Conservation (phyloP, 2,113 vertebrate genomes). For the Sakesphorus luctuosus region DNA sequence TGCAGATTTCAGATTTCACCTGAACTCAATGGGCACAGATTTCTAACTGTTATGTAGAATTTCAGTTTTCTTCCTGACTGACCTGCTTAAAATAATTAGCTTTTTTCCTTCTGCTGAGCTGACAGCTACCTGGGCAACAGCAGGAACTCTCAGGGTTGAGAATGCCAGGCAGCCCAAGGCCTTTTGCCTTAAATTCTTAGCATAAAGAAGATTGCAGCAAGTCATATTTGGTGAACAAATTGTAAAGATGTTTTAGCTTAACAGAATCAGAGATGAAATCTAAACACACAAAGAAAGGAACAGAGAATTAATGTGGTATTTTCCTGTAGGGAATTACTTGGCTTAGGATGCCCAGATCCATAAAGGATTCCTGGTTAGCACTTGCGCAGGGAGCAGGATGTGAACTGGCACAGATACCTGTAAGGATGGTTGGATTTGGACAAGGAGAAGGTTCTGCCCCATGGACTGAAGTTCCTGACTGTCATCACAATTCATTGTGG, state of each 20-base stretch:
- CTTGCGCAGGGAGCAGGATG: background rate
- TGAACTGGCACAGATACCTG: background rate
- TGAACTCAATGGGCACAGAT: background rate
- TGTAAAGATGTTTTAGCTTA: conserved; percentile 12
- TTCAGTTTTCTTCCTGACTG: conserved; percentile 24
- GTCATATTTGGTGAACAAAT: conserved; percentile 49
- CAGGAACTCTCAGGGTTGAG: conserved; percentile 43
- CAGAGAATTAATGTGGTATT: background rate
- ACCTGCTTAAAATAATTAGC: conserved; percentile 62
- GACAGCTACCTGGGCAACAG: conserved; percentile 63
- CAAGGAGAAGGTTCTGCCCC: background rate
- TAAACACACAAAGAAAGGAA: conserved; percentile 7
- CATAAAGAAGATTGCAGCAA: conserved; percentile 25
- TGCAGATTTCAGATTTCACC: background rate
- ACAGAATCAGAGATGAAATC: conserved; percentile 21
- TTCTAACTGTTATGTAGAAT: background rate
- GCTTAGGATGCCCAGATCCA: background rate
- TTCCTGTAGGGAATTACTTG: background rate
- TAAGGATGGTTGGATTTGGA: background rate
- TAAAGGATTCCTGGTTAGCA: background rate
- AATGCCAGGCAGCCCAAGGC: conserved; percentile 44
- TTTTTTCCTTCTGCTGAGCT: conserved; percentile 45
- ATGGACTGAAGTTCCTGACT: background rate
- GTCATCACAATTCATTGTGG: too few relatives aligned
- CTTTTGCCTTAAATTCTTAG: conserved; percentile 29